Evolutionary conservation across 2,113 vertebrate genomes (phyloP).

Genomic region (Connochaetes taurinus): DNA sequence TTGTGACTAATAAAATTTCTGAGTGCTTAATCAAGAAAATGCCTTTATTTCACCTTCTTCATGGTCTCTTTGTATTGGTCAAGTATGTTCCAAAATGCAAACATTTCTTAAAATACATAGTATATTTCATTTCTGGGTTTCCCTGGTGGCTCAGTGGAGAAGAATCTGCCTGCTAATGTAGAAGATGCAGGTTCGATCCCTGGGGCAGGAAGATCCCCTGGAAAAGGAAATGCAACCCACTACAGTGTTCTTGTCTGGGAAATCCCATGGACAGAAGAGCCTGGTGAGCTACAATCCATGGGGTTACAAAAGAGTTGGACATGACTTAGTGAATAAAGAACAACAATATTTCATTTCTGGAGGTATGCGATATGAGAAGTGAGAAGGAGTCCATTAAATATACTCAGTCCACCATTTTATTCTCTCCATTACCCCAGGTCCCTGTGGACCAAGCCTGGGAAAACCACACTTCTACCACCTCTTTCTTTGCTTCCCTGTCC

Average conservation of each 20-base stretch:
- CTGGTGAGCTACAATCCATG: background rate
- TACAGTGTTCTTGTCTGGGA: background rate
- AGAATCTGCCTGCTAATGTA: background rate
- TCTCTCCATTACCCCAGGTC: background rate
- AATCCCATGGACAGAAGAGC: background rate
- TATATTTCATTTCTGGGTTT: background rate
- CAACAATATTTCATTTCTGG: background rate
- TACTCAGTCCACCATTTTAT: background rate
- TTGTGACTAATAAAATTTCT: conserved; percentile 10
- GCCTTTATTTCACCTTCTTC: background rate
- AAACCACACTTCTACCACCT: background rate
- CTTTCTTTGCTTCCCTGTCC: background rate
- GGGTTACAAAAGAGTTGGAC: background rate
- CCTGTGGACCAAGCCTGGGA: background rate
- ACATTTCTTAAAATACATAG: background rate
- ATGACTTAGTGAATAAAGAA: background rate
- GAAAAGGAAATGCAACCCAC: background rate
- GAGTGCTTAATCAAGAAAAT: background rate
- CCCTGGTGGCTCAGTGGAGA: background rate
- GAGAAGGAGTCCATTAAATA: background rate
- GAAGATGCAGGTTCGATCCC: background rate
- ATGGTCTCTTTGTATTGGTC: background rate
- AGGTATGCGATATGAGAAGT: background rate
- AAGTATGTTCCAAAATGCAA: background rate
- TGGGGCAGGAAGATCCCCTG: background rate